These are phyloP conservation scores for Drosophila nebulosa DNA, from an alignment of 1,140 invertebrate genomes.

Conservation along the genomic window DNA sequence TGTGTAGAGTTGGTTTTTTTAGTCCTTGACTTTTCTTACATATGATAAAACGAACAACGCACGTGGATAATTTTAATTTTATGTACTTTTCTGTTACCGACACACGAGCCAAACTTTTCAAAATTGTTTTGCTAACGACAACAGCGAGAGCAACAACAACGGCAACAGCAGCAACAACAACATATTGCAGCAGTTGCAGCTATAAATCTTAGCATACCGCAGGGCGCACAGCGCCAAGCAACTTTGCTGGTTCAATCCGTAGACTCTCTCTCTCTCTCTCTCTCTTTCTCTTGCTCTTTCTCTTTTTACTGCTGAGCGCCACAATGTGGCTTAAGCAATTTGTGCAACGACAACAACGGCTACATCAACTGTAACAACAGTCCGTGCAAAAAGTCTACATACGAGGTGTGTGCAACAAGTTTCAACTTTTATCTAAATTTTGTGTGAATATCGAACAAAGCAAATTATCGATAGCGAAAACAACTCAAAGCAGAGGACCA, in stretches of 20 bases:
- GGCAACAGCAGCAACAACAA: slow-evolving; percentile 24
- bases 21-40: slow-evolving; percentile 19
- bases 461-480: too few relatives aligned
- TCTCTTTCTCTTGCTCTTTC: neutral
- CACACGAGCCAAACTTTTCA: slow-evolving; percentile 63
- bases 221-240: slow-evolving; percentile 52
- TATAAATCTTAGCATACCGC: slow-evolving; percentile 77
- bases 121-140: slow-evolving; percentile 70
- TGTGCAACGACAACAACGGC: slow-evolving; percentile 47
- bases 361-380: slow-evolving; percentile 42
- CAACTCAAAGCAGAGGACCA: too few relatives aligned
- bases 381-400: slow-evolving; percentile 48
- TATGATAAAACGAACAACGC: slow-evolving; percentile 43
- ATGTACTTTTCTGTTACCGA: slow-evolving; percentile 52
- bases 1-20: neutral
- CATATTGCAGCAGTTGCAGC: slow-evolving; percentile 53
- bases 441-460: too few relatives aligned
- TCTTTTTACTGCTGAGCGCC: slow-evolving; percentile 29
- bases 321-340: slow-evolving; percentile 76
- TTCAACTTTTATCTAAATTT: too few relatives aligned
- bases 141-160: slow-evolving; percentile 15
- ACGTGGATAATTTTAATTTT: slow-evolving; percentile 75
- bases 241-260: slow-evolving; percentile 37
- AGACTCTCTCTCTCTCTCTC: neutral
- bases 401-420: slow-evolving; percentile 34